A percentile compares a stretch with the other conserved stretches of the same genome.
Conservation (phyloP, 2,888 invertebrate species). For the Quadriops clusia region DNA sequence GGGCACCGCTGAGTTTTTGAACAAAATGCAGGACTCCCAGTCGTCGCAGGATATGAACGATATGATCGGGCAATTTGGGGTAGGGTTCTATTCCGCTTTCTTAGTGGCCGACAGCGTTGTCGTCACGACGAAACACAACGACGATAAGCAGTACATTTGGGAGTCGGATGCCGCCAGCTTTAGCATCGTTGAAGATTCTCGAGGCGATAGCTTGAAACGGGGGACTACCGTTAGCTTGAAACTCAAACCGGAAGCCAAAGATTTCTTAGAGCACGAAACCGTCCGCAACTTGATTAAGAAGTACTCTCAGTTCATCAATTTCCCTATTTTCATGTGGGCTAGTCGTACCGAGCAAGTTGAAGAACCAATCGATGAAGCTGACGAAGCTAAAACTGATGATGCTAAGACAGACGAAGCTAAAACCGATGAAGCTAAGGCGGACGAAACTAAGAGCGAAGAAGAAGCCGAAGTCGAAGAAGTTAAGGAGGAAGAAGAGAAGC, state of each 20-base stretch:
- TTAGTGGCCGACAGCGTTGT: slow-evolving; percentile 89
- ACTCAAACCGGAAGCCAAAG: slow-evolving; percentile 93
- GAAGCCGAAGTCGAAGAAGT: slow-evolving; percentile 60
- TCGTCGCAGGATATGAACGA: slow-evolving; percentile 75
- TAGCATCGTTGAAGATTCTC: slow-evolving; percentile 84
- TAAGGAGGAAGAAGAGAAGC: slow-evolving; percentile 50
- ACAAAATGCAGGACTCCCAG: slow-evolving; percentile 69
- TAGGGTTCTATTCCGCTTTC: slow-evolving; percentile 98
- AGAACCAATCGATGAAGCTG: slow-evolving; percentile 47
- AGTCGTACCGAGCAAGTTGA: slow-evolving; percentile 60
- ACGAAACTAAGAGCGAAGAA: slow-evolving; percentile 45
- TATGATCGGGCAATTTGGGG: slow-evolving; percentile 99
- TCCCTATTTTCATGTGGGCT: slow-evolving; percentile 93
- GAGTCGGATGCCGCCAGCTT: slow-evolving; percentile 90
- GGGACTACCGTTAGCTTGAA: slow-evolving; percentile 59
- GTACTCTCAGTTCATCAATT: slow-evolving; percentile 99
- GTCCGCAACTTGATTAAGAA: slow-evolving; percentile 86
- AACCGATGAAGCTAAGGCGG: slow-evolving; percentile 44
- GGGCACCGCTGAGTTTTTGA: slow-evolving; percentile 90
- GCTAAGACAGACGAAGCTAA: slow-evolving; percentile 43
- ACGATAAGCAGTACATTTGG: slow-evolving; percentile 93
- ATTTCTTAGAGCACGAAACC: slow-evolving; percentile 88
- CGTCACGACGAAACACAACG: slow-evolving; percentile 91
- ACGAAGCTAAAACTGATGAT: slow-evolving; percentile 41
- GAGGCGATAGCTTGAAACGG: slow-evolving; percentile 81